These are phyloP conservation scores for Triplophysa dalaica DNA, from an alignment of 2,113 vertebrate species.

Conservation along the genomic window DNA sequence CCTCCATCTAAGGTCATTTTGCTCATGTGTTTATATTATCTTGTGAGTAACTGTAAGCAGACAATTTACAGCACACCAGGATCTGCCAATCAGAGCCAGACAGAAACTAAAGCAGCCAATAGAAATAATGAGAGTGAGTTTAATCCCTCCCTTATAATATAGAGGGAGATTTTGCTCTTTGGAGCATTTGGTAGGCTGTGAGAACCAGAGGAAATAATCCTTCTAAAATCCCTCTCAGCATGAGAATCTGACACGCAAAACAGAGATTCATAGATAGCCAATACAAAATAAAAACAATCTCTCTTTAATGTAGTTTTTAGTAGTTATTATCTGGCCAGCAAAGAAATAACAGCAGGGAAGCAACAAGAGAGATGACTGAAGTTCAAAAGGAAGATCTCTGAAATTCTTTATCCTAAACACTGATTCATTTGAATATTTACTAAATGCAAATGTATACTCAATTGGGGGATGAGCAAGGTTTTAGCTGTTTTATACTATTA, in stretches of 20 bases:
- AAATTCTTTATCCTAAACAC: not conserved
- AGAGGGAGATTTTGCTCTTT: conserved; percentile 40
- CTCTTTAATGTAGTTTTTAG: conserved; percentile 22
- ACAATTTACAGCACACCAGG: conserved; percentile 31
- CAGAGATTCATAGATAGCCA: not conserved
- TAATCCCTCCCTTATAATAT: conserved; percentile 25
- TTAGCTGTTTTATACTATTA: too few relatives aligned
- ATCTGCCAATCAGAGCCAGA: conserved; percentile 38
- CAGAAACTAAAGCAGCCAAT: conserved; percentile 31
- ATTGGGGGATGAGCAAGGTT: too few relatives aligned
- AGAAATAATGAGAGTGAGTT: conserved; percentile 24
- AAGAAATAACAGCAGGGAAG: not conserved
- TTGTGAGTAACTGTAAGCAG: conserved; percentile 41
- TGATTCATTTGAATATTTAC: not conserved
- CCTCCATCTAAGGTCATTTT: conserved; percentile 55
- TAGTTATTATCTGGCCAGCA: conserved; percentile 20
- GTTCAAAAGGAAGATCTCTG: not conserved
- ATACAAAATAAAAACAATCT: conserved; percentile 11
- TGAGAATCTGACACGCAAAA: conserved; percentile 20
- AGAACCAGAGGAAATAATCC: conserved; percentile 24
- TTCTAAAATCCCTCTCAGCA: conserved; percentile 23
- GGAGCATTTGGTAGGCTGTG: conserved; percentile 27
- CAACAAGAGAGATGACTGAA: conserved; percentile 14
- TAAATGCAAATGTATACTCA: not conserved
- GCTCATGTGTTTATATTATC: conserved; percentile 50